A percentile compares a stretch with the other conserved stretches of the same genome.
These are phyloP conservation scores for Proterorhinus semilunaris DNA, from an alignment of 2,113 vertebrate species.

Conservation along the genomic window DNA sequence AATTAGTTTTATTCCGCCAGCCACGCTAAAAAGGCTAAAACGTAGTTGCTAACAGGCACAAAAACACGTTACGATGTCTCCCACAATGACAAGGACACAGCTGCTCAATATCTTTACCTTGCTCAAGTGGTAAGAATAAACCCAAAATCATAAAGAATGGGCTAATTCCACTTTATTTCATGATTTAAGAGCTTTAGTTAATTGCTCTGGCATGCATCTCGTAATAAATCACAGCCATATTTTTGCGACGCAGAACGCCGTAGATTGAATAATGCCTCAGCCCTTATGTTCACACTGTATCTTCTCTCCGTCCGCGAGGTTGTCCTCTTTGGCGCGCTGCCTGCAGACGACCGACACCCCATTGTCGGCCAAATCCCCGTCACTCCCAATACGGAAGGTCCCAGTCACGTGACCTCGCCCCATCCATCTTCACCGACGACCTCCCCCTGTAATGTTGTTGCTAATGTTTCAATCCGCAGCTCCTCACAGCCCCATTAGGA, in stretches of 20 bases:
- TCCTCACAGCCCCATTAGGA: slow-evolving; percentile 4
- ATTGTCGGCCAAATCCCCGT: slow-evolving; percentile 3
- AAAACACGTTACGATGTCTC: too few species aligned
- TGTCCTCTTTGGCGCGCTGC: neutral
- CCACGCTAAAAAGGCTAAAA: too few species aligned
- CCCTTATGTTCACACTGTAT: neutral
- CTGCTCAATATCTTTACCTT: too few species aligned
- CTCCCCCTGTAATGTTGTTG: slow-evolving; percentile 6
- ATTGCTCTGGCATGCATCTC: neutral
- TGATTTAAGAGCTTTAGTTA: neutral
- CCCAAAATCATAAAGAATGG: too few species aligned
- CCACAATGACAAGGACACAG: too few species aligned
- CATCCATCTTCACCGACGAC: slow-evolving; percentile 2
- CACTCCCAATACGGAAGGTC: neutral
- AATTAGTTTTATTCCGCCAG: too few species aligned
- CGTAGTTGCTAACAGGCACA: too few species aligned
- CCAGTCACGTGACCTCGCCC: neutral
- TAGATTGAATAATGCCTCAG: neutral
- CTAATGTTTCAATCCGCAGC: slow-evolving; percentile 5
- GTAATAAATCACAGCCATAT: neutral
- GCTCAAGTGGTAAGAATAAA: too few species aligned
- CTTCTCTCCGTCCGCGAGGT: neutral
- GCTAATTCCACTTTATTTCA: too few species aligned
- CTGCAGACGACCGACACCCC: neutral
- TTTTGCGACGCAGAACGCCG: neutral